Evolutionary conservation across 2,113 vertebrate genomes (phyloP).

Genomic region (Axis porcinus): DNA sequence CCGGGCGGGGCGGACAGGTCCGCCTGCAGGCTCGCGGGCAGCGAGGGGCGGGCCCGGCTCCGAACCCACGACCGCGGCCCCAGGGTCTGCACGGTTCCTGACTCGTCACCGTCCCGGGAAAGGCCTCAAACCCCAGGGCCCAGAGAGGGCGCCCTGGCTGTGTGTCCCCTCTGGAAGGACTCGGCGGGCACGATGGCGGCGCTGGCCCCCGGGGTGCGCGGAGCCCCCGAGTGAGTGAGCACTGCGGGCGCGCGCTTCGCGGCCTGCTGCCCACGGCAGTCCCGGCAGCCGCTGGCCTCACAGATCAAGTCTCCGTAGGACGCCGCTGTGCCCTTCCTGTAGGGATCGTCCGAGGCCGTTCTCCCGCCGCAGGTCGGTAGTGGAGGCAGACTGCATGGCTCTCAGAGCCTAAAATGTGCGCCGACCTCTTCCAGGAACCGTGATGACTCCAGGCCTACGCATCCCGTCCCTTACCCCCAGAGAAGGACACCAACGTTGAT

Average conservation of each 20-base stretch:
- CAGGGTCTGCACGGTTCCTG: fast-evolving
- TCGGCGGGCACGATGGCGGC: fast-evolving
- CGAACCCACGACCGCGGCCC: not conserved
- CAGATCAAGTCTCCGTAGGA: not conserved
- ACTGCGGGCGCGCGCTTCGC: not conserved
- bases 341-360: no score
- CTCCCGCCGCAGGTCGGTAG: not conserved
- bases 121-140: no score
- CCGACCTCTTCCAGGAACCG: not conserved
- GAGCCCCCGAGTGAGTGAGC: not conserved
- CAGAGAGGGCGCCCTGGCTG: not conserved
- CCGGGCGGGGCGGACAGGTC: no score
- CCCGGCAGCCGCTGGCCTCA: not conserved
- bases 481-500: not conserved
- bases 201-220: not conserved
- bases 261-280: not conserved
- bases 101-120: not conserved
- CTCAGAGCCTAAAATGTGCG: not conserved
- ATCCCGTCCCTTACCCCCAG: no score
- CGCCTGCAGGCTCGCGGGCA: not conserved
- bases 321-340: not conserved
- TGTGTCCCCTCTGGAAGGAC: not conserved
- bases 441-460: not conserved
- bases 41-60: not conserved
- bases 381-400: not conserved